These are phyloP conservation scores for Amphiura filiformis DNA, from an alignment of 35 echinoderm and acorn worm species.

Conservation along the genomic window DNA sequence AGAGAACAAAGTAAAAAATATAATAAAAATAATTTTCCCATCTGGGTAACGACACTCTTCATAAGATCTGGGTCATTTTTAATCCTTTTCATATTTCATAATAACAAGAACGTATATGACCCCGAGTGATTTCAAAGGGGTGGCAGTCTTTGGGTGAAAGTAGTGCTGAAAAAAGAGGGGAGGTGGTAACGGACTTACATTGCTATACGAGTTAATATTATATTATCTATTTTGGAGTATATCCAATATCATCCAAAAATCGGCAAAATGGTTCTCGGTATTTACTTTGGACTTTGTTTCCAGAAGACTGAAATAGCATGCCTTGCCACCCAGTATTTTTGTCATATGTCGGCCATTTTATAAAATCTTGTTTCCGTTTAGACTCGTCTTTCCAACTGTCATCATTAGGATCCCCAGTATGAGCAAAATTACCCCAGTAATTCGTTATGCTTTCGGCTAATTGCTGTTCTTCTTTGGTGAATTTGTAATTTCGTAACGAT, in stretches of 20 bases:
- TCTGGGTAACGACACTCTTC: too few relatives aligned
- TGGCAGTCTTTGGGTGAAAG: too few relatives aligned
- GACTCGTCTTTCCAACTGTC: not conserved
- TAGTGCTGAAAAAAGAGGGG: too few relatives aligned
- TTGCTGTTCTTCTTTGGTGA: not conserved
- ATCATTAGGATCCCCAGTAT: not conserved
- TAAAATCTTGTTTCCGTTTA: not conserved
- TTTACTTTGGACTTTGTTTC: not conserved
- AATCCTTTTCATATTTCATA: too few relatives aligned
- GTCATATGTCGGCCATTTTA: not conserved
- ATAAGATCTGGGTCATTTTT: too few relatives aligned
- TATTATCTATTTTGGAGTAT: not conserved
- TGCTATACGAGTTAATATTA: too few relatives aligned
- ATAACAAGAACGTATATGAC: too few relatives aligned
- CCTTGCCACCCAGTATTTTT: not conserved
- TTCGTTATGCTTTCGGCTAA: not conserved
- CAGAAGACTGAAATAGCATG: not conserved
- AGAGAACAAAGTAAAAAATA: too few relatives aligned
- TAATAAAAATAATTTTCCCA: too few relatives aligned
- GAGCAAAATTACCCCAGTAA: not conserved
- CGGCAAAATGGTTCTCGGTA: not conserved
- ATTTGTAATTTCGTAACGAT: not conserved
- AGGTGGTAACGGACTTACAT: too few relatives aligned
- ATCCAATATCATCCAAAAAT: not conserved
- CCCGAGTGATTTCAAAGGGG: too few relatives aligned